Conservation (phyloP, 2,113 vertebrate species). For the Elaphurus davidianus region DNA sequence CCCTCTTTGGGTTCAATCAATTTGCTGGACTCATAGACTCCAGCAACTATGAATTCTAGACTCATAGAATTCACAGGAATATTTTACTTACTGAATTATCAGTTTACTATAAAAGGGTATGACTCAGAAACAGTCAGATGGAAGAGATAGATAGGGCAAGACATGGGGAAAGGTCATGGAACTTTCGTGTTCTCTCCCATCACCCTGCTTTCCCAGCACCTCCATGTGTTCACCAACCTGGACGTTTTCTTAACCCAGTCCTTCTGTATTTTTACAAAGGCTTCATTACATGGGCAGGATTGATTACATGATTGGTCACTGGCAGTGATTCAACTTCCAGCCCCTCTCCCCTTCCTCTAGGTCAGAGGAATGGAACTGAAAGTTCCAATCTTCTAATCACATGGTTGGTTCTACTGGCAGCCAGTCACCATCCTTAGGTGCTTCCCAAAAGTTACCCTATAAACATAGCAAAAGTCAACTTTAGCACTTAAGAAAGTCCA, state of each 20-base stretch:
- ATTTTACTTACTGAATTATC: neutral
- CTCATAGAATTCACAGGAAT: neutral
- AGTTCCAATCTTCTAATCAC: neutral
- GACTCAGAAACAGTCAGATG: neutral
- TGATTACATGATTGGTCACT: neutral
- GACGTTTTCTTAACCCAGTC: neutral
- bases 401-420: neutral
- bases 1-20: neutral
- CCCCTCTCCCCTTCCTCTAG: neutral
- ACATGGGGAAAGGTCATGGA: neutral
- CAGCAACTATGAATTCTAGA: neutral
- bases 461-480: neutral
- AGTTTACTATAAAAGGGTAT: neutral
- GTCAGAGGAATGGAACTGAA: neutral
- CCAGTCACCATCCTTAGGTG: neutral
- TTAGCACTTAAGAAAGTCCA: neutral
- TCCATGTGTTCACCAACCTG: neutral
- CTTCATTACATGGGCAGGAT: neutral
- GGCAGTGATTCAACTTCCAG: neutral
- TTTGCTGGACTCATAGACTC: neutral
- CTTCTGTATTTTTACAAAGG: neutral
- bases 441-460: neutral
- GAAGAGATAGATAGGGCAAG: neutral
- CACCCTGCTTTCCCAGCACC: neutral
- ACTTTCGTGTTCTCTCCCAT: neutral